A percentile compares a stretch with the other conserved stretches of the same genome.
Evolutionary conservation across 2,797 vertebrate species (phyloP).

Genomic region (Allobates femoralis): DNA sequence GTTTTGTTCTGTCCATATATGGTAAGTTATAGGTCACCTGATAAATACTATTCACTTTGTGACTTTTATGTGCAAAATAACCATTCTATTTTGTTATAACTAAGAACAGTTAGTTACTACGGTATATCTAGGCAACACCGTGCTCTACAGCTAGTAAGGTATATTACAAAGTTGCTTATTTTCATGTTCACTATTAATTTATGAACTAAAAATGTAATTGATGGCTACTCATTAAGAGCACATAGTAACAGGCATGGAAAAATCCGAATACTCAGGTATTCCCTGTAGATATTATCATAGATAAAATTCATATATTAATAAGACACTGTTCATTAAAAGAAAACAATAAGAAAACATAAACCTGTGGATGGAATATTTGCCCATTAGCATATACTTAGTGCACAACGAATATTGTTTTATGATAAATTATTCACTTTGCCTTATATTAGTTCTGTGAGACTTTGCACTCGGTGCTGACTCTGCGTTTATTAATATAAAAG

Average conservation of each 20-base stretch:
- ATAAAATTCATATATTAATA: neutral
- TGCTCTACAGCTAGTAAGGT: too few relatives aligned
- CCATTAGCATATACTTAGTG: slow-evolving; percentile 23
- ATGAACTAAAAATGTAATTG: too few relatives aligned
- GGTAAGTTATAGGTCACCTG: too few relatives aligned
- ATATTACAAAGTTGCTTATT: too few relatives aligned
- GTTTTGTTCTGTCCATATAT: too few relatives aligned
- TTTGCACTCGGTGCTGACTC: slow-evolving; percentile 36
- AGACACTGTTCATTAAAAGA: slow-evolving; percentile 11
- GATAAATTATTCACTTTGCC: slow-evolving; percentile 44
- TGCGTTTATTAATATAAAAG: slow-evolving; percentile 24
- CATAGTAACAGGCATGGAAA: neutral
- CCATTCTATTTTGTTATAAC: too few relatives aligned
- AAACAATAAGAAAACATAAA: neutral
- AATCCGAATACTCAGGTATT: neutral
- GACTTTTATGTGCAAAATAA: too few relatives aligned
- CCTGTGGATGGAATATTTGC: slow-evolving; percentile 16
- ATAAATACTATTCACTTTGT: too few relatives aligned
- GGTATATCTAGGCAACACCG: too few relatives aligned
- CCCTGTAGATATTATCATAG: neutral
- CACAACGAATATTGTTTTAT: slow-evolving; percentile 34
- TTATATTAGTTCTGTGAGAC: neutral
- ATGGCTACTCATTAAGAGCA: neutral
- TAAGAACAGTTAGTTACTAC: too few relatives aligned
- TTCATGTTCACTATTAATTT: too few relatives aligned